Base-by-base conservation (phyloP, 2,113 vertebrate genomes). In the Benitochromis conjunctus region DNA sequence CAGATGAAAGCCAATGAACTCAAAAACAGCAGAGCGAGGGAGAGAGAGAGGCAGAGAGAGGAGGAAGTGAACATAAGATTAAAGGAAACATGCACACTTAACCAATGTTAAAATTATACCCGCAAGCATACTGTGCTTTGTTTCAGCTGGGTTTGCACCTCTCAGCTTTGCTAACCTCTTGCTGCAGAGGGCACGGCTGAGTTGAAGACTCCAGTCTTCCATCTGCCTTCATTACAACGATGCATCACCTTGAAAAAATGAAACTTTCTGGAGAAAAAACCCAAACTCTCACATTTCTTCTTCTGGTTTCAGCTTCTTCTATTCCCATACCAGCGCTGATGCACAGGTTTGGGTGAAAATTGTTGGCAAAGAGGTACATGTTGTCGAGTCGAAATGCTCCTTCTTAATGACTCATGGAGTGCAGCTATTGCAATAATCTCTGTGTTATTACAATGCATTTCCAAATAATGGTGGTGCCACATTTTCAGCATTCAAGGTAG, bases 1-100 rank as follows among this genome's bases (percentile, higher is more conserved):
- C 2, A n/a, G 57, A 66, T 79, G 26, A 79, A 91, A 90, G 79
- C 78, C 62, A 69, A 62, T 29, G 64, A 92, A 80, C 53, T 53
- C 34, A 41, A 64, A 58, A 36, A 48, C 79, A 58, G 64, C 34
- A 76, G 66, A 41, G 41, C 71, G n/a, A 21, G 13, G 16, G 9
- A 8, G 43, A 36, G 79, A n/a, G 18, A 21, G 66, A 24, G 12
- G 14, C 7, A 13, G 19, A 55, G 18, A 74, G 18, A n/a, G 34
- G 7, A 1, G 9, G 11, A 18, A 2, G 48, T 8, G 58, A 29
- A 34, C 60, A 21, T 9, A 5, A 41, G 54, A 85, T 48, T n/a
- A 77, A 71, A 90, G 10, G 41, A 66, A 62, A 55, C 54, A 64
- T 53, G 31, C 46, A 64, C 55, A 48, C 21, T 31, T 29, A 71